Base-by-base conservation (phyloP, 2,888 invertebrate genomes). In the Amaurobius ferox region DNA sequence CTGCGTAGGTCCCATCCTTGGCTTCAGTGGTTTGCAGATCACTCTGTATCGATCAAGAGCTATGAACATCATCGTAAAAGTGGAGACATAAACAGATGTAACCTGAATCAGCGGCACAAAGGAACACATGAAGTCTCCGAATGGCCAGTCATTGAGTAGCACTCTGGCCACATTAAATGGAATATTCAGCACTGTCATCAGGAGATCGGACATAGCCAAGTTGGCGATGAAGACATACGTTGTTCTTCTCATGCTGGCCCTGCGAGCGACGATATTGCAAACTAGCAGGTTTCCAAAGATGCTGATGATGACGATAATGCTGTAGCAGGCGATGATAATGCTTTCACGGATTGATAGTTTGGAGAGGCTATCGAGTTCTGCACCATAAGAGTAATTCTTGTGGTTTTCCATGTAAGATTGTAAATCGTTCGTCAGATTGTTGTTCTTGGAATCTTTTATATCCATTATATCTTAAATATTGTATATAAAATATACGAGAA, bases 201-300 rank as follows among this genome's bases (percentile, higher is more conserved):
- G 79, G 6, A 91, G 87, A 81, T 91, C 90, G 0, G 93, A 92
- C 3, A 93, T 90, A 1, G 93, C 93, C 85, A 93, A 90, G 89
- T 93, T 93, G 23, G 93, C 92, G 81, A 93, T 92, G 89, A 93
- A 93, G 23, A 93, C 92, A 89, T 93, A 93, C 0, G 93, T 93
- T 62, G 93, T 91, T 0, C 93, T 92, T 88, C 93, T 93, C 92
- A 93, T 92, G 71, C 91, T 90, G 88, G 92, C 91, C 89, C 93
- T 93, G 29, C 92, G 90, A 39, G 92, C 90, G 1, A 93, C 93
- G 11, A 93, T 92, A 88, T 92, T 92, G 23, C 92, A 91, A 1
- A 93, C 93, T 13, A 93, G 90, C n/a, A 90, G 85, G 87, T 92
- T 92, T 3, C 92, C 92, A 48, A 90, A 90, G 2, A 91, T 85